Conservation (phyloP, 53 echinoderm and acorn worm genomes). For the Echinometra lucunter region DNA sequence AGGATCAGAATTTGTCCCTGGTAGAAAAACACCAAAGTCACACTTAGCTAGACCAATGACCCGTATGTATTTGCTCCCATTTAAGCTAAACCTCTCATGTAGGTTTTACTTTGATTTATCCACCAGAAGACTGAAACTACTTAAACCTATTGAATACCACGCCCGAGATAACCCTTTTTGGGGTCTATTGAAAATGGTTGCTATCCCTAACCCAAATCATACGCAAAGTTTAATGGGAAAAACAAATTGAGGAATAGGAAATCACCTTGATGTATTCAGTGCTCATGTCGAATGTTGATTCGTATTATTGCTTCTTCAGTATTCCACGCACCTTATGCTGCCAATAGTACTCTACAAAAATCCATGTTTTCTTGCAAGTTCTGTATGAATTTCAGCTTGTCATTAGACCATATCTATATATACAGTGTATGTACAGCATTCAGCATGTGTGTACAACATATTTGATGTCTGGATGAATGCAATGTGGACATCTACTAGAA, state of each 20-base stretch:
- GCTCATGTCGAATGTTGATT: not conserved
- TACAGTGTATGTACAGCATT: not conserved
- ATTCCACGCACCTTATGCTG: not conserved
- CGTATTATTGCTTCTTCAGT: conserved; percentile 1
- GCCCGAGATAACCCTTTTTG: no score
- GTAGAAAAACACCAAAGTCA: no score
- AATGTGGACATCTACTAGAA: not conserved
- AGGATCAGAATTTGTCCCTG: no score
- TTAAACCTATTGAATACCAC: no score
- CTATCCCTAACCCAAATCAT: no score
- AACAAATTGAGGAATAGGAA: not conserved
- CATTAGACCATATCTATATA: conserved; percentile 4
- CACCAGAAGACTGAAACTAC: no score
- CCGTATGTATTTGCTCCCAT: no score
- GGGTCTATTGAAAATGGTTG: no score
- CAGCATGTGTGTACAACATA: conserved; percentile 31
- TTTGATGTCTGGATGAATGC: not conserved
- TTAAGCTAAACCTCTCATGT: no score
- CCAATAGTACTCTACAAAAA: not conserved
- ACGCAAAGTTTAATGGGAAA: no score
- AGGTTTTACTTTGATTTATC: no score
- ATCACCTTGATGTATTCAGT: not conserved
- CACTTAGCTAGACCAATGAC: no score
- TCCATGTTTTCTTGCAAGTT: conserved; percentile 10
- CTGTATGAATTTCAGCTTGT: not conserved